Evolutionary conservation across 2,797 vertebrate genomes (phyloP).

Genomic region (Myotis vivesi): DNA sequence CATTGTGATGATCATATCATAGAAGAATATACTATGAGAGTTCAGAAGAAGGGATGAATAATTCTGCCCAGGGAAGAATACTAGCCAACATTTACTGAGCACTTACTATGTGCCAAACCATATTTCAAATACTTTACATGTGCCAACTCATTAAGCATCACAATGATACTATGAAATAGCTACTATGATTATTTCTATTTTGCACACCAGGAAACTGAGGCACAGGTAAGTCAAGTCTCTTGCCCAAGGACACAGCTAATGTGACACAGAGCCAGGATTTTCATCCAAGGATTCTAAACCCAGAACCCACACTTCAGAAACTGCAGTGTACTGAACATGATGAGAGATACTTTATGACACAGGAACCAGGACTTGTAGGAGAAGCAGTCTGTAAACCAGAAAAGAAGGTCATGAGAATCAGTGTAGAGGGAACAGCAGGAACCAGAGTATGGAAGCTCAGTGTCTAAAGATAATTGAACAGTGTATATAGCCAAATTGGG

Average conservation of each 20-base stretch:
- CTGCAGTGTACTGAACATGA: neutral
- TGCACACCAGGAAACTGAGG: neutral
- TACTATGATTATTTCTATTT: neutral
- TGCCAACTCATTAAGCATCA: neutral
- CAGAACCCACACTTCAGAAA: neutral
- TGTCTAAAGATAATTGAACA: neutral
- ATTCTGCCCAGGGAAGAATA: neutral
- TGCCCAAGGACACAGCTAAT: neutral
- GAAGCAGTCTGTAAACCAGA: neutral
- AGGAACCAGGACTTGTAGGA: neutral
- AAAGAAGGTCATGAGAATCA: neutral
- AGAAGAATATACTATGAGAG: neutral
- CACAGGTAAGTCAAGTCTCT: neutral
- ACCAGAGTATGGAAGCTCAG: neutral
- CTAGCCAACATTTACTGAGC: conserved; percentile 1
- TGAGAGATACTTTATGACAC: neutral
- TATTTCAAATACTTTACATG: conserved; percentile 32
- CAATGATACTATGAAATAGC: neutral
- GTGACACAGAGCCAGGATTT: neutral
- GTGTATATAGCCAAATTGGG: neutral
- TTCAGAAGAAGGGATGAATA: conserved; percentile 4
- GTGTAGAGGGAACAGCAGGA: neutral
- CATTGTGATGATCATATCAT: neutral
- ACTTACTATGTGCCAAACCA: neutral
- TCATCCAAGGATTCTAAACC: neutral